Evolutionary conservation across 2,113 vertebrate genomes (phyloP).

Genomic region (Salminus brasiliensis): DNA sequence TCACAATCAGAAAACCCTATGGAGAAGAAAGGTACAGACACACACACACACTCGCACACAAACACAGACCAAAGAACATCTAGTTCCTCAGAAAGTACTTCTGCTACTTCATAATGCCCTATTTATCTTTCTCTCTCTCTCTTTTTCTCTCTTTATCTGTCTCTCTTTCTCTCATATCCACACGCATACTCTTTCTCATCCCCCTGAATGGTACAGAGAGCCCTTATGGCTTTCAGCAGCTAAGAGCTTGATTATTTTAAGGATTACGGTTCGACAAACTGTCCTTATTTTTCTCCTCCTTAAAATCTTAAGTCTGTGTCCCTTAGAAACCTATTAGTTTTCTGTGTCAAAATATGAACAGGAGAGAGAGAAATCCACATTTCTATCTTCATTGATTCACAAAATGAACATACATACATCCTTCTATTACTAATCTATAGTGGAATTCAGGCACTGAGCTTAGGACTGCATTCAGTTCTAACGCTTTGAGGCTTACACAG

Average conservation of each 20-base stretch:
- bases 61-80: neutral
- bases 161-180: neutral
- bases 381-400: neutral
- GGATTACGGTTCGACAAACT: constrained; percentile 40
- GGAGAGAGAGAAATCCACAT: neutral
- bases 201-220: neutral
- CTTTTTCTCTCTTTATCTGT: neutral
- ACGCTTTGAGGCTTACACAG: neutral
- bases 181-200: neutral
- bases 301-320: constrained; percentile 14
- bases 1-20: constrained; percentile 71
- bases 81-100: neutral
- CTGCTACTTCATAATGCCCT: neutral
- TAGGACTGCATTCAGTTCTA: neutral
- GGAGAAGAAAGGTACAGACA: constrained; percentile 84
- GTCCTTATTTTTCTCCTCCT: neutral
- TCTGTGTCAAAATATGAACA: neutral
- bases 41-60: constrained; percentile 26
- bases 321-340: constrained; percentile 44
- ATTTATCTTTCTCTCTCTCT: neutral
- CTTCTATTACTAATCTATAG: neutral
- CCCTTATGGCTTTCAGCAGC: constrained; percentile 18
- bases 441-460: too few relatives aligned
- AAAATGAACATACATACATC: neutral
- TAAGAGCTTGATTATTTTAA: constrained; percentile 21